Base-by-base conservation (phyloP, 2,797 vertebrate species). In the Toxotes lorentzi region DNA sequence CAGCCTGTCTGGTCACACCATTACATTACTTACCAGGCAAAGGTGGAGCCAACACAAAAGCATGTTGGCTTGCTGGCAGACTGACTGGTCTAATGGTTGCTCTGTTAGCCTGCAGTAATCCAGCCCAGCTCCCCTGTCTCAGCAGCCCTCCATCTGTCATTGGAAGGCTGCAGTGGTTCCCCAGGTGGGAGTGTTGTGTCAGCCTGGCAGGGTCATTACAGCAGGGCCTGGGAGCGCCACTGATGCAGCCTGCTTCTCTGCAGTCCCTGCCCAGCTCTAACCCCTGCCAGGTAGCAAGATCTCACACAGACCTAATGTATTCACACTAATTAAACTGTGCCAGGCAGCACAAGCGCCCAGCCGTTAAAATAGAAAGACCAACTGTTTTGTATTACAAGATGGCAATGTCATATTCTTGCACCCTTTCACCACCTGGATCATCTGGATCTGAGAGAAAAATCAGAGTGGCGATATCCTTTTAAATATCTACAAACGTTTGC, bases 261-360 rank as follows among this genome's bases (percentile, higher is more conserved):
- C 90, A 88, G 88, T 91, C 92, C 90, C 92, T 91, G 88, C 86
- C 89, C 87, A 78, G 85, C 86, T 77, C 86, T 85, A 88, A 94
- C 90, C 92, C 91, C 89, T 93, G 94, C 92, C 94, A 95, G 93
- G 93, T 94, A 95, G 91, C 91, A 83, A 83, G 91, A 83, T 92
- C 91, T 87, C 92, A 91, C 93, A 86, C 91, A 89, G 92, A 86
- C 86, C 88, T 95, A 94, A 95, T 95, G 94, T 92, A 94, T 95
- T 95, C 95, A 92, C 91, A 91, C 93, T 95, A 95, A 96, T 95
- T 94, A 95, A 93, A 94, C 87, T 73, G 88, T 81, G 92, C 94
- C 93, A 93, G 90, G 89, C 89, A 78, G 89, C 91, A 83, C 90
- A 89, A 88, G 89, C 85, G 70, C 88, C 91, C 88, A 82, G 91